Base-by-base conservation (phyloP, 1,140 invertebrate species). In the Lucilia cuprina region DNA sequence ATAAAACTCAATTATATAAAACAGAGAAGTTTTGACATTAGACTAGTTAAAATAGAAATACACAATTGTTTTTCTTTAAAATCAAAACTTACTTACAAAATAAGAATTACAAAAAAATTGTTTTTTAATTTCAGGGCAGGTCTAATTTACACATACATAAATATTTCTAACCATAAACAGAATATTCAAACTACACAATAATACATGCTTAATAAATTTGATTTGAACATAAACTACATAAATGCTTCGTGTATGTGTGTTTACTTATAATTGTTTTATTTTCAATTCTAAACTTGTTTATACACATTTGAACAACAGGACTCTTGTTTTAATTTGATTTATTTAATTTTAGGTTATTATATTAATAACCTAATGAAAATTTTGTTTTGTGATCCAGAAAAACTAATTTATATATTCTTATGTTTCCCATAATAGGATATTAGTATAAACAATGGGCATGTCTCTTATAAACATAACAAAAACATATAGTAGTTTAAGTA, bases 271-370 rank as follows among this genome's bases (percentile, higher is more conserved):
- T 70, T 60, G 55, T 60, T 60, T 60, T 60, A 60, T 60, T n/a
- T 60, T 14, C 2, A 60, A 60, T 17, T 41, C 41, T 5, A 8
- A 41, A 41, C 41, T 41, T 41, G n/a, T 60, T 17, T 14, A 60
- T 17, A n/a, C 55, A 60, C n/a, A 60, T n/a, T 7, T 70, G 21
- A 21, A 25, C 41, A 41, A 41, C 7, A 41, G 41, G 21, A 70
- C n/a, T 25, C 65, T 19, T 70, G 19, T 25, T 70, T 25, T 70
- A 70, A 70, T 70, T 70, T 70, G n/a, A 70, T 70, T 70, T 70
- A 70, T 70, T 70, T 70, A 70, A 70, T 70, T 25, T 70, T 70
- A 21, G 17, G 65, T 70, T 70, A 70, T 70, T 70, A 70, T 21
- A 70, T 70, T 10, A 55, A 55, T 55, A 55, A 14, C 50, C 17